Conservation (phyloP, 1,140 invertebrate species). For the Heterodera schachtii region DNA sequence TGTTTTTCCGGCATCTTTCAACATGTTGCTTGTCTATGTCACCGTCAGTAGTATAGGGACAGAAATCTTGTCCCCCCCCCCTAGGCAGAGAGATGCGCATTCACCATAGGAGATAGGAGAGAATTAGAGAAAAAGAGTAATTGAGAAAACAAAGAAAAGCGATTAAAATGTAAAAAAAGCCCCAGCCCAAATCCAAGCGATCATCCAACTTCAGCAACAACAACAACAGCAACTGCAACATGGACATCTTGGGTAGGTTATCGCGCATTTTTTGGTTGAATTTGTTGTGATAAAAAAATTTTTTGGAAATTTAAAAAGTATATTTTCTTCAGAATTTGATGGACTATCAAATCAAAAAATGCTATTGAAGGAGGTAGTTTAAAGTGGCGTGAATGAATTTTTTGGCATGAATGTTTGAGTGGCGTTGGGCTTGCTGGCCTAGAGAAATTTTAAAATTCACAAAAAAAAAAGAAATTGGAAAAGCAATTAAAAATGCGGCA, state of each 20-base stretch:
- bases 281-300: background rate
- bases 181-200: slow-evolving; percentile 34
- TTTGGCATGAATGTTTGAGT: background rate
- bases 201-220: slow-evolving; percentile 24
- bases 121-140: no score
- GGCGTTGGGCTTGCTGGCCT: background rate
- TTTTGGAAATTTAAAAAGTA: background rate
- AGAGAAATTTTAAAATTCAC: no score
- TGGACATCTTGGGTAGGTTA: background rate
- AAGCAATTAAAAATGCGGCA: no score
- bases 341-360: background rate
- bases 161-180: no score
- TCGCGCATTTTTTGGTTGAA: background rate
- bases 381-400: background rate
- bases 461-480: no score
- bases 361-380: background rate
- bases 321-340: slow-evolving; percentile 10
- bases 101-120: no score
- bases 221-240: slow-evolving; percentile 8
- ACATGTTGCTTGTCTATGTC: no score
- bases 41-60: no score
- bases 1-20: no score
- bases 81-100: no score
- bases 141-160: no score
- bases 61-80: no score